Base-by-base conservation (phyloP, 1,140 invertebrate species). In the Lucilia cuprina region DNA sequence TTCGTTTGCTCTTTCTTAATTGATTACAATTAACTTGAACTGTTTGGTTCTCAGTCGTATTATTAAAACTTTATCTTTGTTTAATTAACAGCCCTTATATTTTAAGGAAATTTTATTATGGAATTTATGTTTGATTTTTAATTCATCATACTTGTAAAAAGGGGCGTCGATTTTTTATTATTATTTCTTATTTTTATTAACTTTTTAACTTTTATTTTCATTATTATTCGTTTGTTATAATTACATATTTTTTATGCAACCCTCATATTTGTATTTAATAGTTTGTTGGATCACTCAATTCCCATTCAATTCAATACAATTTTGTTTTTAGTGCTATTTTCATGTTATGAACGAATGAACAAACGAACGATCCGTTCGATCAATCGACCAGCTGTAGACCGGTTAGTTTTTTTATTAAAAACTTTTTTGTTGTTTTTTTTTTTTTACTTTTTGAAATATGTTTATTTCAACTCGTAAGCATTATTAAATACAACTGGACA, bases 341-440 rank as follows among this genome's bases (percentile, higher is more conserved):
- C 9, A 55, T 55, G 50, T 55, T 55, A 55, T 55, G 50, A 55
- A 55, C 50, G 50, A 70, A 7, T 25, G 65, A 70, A 19, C n/a
- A n/a, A 55, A 55, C 50, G 50, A 70, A 21, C 21, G 60, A 65
- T 65, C 14, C 60, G 55, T 60, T 60, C 7, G 41, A 41, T 41
- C 41, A 41, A 41, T 41, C 41, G 55, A 70, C n/a, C 65, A 70
- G 65, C 65, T 70, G n/a, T 70, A 70, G 65, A 70, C 65, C 65
- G 65, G 65, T 70, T 70, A 70, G 65, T 70, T 70, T 70, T 9
- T 21, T 60, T 60, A n/a, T 60, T 21, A 70, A 21, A 9, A 70
- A 70, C 21, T 70, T 70, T 70, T 60, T 60, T 21, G 65, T 70
- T 70, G 41, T 70, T 70, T 21, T 25, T 70, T 19, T 70, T 70